Base-by-base conservation (phyloP, 2,113 vertebrate species). In the Phalacrocorax pelagicus region DNA sequence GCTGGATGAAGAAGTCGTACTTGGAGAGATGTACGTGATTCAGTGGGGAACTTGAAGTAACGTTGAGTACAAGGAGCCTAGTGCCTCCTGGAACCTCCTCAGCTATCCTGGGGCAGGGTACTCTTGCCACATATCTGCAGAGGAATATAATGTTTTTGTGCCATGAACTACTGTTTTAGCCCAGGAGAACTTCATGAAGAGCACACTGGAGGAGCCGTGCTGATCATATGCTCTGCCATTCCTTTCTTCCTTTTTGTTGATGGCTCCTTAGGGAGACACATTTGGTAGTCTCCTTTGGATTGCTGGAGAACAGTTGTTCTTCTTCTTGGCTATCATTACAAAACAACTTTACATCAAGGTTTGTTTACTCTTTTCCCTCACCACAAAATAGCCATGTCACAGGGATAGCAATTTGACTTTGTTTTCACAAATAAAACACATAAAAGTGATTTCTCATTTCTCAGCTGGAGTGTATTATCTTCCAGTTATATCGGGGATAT, bases 331-430 rank as follows among this genome's bases (percentile, higher is more conserved):
- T 67, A 3, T 30, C 52, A 3, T 62, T 83, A 67, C 18, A 54
- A 86, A 46, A 6, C 16, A 21, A 24, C 1, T 2, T 2, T 40
- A 42, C 2, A 0, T 20, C 51, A 47, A 80, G 15, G 15, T 57
- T 88, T 52, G 52, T 42, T 69, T 81, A 8, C 10, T 26, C 22
- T 54, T 67, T 46, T 29, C 44, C 52, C n/a, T 75, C 47, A 49
- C 44, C 40, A 34, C 34, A 27, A 67, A 90, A 71, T 18, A 59
- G 42, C 36, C 9, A 0, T 9, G 8, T 77, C 59, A 59, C 26
- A 46, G 11, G 9, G 19, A 27, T 2, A 59, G 49, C 46, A 91
- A 58, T 57, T 88, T 44, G 47, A 36, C 27, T 71, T 71, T 5
- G 3, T 83, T 94, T 83, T 83, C 47, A 51, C 38, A 42, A 73